phyloP scores from a whole-genome alignment of 2,797 vertebrate species.

The Scolopax rusticola region DNA sequence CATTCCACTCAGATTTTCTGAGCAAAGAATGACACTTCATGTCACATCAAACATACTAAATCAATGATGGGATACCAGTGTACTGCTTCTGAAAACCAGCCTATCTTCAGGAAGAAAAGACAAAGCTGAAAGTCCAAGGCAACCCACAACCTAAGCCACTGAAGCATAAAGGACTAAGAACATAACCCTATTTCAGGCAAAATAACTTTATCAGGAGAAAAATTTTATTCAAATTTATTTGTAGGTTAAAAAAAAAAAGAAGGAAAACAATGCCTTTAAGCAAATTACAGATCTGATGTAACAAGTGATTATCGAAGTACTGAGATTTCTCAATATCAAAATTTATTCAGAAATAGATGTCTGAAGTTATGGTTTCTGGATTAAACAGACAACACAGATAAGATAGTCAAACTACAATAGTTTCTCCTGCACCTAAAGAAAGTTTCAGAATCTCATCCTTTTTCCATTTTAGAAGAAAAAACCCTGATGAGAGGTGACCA shows the following conservation, averaged over 20 bases:
- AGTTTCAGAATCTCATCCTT: neutral
- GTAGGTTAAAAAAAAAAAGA: neutral
- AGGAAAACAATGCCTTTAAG: neutral
- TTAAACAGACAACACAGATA: neutral
- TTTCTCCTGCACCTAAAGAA: neutral
- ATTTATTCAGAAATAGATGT: neutral
- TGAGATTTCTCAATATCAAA: neutral
- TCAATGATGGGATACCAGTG: neutral
- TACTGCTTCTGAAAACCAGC: neutral
- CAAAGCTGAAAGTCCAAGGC: neutral
- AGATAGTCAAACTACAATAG: neutral
- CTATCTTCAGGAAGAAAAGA: neutral
- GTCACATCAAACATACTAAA: neutral
- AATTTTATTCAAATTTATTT: neutral
- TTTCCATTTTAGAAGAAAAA: neutral
- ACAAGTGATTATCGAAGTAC: neutral
- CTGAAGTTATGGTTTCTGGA: neutral
- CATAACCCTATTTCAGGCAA: neutral
- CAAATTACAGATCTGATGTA: neutral
- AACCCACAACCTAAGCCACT: neutral
- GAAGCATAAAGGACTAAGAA: neutral
- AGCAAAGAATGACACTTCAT: neutral
- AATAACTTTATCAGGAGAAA: neutral
- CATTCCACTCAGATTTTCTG: neutral
- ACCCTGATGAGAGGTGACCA: accelerated